phyloP scores from a whole-genome alignment of 2,888 invertebrate genomes.

The Netelia virgata region DNA sequence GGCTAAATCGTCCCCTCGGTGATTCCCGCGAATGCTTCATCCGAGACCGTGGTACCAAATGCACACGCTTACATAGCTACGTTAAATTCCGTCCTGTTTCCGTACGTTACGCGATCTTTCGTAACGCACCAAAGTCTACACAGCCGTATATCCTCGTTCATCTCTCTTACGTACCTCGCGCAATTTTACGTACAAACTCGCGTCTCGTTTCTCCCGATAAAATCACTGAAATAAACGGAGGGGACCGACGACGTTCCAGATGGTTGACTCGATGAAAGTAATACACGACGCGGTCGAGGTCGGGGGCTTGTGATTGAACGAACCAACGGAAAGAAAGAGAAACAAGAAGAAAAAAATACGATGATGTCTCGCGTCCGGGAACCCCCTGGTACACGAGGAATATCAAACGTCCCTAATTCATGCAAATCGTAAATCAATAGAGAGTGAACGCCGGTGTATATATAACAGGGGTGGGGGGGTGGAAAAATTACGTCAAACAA shows the following conservation, averaged over 20 bases:
- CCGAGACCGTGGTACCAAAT: conserved; percentile 14
- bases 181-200: conserved; percentile 22
- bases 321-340: background rate
- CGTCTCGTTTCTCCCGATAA: conserved; percentile 4
- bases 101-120: background rate
- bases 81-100: background rate
- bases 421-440: conserved; percentile 66
- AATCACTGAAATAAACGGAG: conserved; percentile 28
- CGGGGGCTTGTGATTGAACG: background rate
- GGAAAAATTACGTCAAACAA: conserved; percentile 52
- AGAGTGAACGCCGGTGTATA: background rate
- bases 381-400: conserved; percentile 45
- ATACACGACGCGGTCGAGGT: conserved; percentile 3
- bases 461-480: background rate
- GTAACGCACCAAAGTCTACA: background rate
- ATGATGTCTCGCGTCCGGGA: conserved; percentile 8
- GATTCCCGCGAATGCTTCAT: background rate
- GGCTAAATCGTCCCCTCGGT: conserved; percentile 25
- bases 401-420: conserved; percentile 61
- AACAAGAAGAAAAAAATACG: conserved; percentile 1
- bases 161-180: background rate
- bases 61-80: background rate
- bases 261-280: conserved; percentile 28
- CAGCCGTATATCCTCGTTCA: background rate
- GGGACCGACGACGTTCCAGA: conserved; percentile 1